Evolutionary conservation across 2,797 vertebrate species (phyloP).

Genomic region (Phoebastria nigripes): DNA sequence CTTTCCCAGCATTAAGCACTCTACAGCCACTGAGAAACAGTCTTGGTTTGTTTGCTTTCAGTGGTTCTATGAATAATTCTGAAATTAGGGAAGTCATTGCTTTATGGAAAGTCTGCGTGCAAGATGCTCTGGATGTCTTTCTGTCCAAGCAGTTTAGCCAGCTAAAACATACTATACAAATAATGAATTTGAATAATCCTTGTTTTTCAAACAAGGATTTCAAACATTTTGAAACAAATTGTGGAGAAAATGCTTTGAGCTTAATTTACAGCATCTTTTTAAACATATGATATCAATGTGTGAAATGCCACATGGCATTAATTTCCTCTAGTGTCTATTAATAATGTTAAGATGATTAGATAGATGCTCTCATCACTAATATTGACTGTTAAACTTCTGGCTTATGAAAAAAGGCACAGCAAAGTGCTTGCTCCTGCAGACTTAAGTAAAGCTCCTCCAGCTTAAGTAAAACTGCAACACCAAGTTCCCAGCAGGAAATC

Average conservation of each 20-base stretch:
- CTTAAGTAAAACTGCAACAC: background rate
- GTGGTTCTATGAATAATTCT: background rate
- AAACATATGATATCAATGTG: background rate
- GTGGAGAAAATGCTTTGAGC: background rate
- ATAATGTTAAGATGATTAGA: background rate
- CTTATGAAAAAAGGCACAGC: background rate
- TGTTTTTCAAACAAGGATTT: background rate
- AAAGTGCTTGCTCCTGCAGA: background rate
- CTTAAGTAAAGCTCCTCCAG: background rate
- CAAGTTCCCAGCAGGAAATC: background rate
- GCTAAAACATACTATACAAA: background rate
- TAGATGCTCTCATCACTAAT: background rate
- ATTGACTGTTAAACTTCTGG: background rate
- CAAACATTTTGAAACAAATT: background rate
- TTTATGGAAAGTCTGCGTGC: background rate
- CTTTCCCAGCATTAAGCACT: background rate
- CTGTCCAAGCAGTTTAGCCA: background rate
- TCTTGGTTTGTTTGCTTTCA: background rate
- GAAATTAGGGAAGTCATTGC: background rate
- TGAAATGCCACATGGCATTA: background rate
- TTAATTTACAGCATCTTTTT: background rate
- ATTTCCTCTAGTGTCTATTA: background rate
- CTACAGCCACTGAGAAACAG: background rate
- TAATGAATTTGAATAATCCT: background rate
- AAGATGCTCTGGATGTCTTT: background rate